Conservation (phyloP, 1,140 invertebrate genomes). For the Drosophila azteca region DNA sequence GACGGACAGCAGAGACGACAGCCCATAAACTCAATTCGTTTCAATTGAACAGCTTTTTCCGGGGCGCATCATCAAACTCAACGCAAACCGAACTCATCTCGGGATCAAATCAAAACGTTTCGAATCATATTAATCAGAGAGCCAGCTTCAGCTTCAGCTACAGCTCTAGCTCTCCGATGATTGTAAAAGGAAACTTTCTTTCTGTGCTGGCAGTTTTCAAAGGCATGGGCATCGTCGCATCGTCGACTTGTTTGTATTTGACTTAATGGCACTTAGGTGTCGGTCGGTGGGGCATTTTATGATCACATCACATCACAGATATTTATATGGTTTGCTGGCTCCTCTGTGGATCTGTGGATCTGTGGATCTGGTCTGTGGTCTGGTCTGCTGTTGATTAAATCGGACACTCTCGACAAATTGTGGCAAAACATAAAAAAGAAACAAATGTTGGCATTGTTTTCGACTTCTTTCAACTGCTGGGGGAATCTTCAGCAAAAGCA, state of each 20-base stretch:
- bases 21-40: conserved; percentile 59
- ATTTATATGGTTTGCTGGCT: conserved; percentile 19
- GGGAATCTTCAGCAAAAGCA: background rate
- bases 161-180: conserved; percentile 1
- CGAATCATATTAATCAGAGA: conserved; percentile 51
- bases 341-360: background rate
- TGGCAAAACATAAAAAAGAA: background rate
- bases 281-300: conserved; percentile 47
- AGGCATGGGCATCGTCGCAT: conserved; percentile 6
- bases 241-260: conserved; percentile 30
- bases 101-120: conserved; percentile 58
- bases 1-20: background rate
- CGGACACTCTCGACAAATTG: conserved; percentile 26
- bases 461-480: background rate
- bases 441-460: conserved; percentile 37
- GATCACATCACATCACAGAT: conserved; percentile 4
- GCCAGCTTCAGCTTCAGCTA: too few species aligned
- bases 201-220: conserved; percentile 29
- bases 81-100: conserved; percentile 40
- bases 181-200: conserved; percentile 74
- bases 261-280: conserved; percentile 62
- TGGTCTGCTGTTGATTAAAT: conserved; percentile 24
- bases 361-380: conserved; percentile 16
- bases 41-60: conserved; percentile 70
- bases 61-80: conserved; percentile 51